Base-by-base conservation (phyloP, 2,113 vertebrate species). In the Nothoprocta perdicaria region DNA sequence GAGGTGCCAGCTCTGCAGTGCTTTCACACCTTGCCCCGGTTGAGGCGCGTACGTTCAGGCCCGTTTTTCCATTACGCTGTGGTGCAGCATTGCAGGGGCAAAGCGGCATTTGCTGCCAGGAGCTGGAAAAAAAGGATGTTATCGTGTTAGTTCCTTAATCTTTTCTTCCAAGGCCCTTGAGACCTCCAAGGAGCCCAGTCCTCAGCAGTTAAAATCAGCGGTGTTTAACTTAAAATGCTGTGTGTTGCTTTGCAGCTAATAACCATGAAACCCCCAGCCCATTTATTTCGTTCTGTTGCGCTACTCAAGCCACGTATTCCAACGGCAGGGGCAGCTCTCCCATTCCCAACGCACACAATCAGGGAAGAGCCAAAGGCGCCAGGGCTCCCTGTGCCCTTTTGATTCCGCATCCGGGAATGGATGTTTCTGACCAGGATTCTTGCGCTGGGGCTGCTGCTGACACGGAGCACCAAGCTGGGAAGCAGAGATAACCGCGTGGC, bases 401-500 rank as follows among this genome's bases (percentile, higher is more conserved):
- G 15, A 90, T 80, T 80, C 38, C 19, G 5, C 4, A 2, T 50
- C 12, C 10, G 16, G 73, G 45, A 81, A 35, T 58, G 92, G 78
- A 76, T 93, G 41, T 60, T 75, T 88, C 46, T 62, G 55, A 89
- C 65, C 60, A 76, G 52, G 58, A 45, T 91, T 87, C 27, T 71
- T 75, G 43, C 90, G 11, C 77, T 62, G 41, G 45, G 63, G 53
- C 78, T 87, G 14, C 45, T 88, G 71, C 45, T 96, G 89, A 76
- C 73, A 76, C 66, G 58, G 74, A 89, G 33, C 77, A 69, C 55
- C 68, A 88, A 60, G 80, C 89, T 94, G 85, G 69, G 90, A 87
- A 84, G 83, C 69, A 91, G 86, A 95, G 90, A 96, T 93, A 92
- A 93, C 23, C 5, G 1, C 35, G 63, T 72, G 53, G 77, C 55